Evolutionary conservation across 2,113 vertebrate genomes (phyloP).

Genomic region (Tragelaphus imberbis): DNA sequence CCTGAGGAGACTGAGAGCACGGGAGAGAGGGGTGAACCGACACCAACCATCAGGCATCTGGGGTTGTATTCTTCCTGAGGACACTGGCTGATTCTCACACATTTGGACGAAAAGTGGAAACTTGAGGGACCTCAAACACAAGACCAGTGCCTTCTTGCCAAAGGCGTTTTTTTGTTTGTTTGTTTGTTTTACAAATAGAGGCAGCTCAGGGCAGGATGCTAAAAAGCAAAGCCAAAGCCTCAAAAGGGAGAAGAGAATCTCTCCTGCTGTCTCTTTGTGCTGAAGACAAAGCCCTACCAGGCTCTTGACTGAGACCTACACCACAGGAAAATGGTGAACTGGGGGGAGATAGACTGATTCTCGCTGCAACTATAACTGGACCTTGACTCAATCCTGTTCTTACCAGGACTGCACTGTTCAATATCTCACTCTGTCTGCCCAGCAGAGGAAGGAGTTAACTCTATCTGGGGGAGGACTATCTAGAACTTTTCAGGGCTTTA

Average conservation of each 20-base stretch:
- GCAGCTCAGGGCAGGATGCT: background rate
- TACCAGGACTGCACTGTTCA: background rate
- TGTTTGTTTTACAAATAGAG: background rate
- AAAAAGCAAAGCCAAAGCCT: background rate
- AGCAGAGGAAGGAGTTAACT: background rate
- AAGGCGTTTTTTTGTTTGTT: background rate
- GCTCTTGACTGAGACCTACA: background rate
- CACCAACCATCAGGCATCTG: no score
- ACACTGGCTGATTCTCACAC: background rate
- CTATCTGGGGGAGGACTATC: background rate
- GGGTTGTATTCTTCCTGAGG: background rate
- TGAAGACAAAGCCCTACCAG: background rate
- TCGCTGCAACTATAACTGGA: background rate
- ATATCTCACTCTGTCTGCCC: no score
- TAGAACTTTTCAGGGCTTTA: background rate
- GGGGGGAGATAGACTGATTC: fast-evolving
- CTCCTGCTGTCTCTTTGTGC: background rate
- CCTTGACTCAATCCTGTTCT: background rate
- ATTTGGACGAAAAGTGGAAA: background rate
- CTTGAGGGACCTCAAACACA: background rate
- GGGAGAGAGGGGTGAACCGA: background rate
- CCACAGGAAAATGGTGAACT: fast-evolving
- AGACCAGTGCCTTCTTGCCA: background rate
- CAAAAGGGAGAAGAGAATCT: background rate
- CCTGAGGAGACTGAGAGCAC: background rate